Evolutionary conservation across 2,113 vertebrate species (phyloP).

Genomic region (Corythoichthys haematopterus): DNA sequence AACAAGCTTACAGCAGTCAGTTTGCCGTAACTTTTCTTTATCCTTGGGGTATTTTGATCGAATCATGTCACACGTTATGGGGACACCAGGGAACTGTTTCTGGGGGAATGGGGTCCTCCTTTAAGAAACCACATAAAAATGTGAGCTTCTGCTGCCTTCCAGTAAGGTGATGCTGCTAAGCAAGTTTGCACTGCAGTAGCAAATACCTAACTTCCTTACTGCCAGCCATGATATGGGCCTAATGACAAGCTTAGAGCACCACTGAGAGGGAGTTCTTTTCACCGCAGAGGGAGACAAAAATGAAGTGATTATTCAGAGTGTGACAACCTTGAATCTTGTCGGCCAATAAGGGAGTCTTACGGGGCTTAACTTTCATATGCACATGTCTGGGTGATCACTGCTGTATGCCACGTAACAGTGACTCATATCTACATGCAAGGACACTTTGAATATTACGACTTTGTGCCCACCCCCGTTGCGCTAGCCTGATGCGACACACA

Average conservation of each 20-base stretch:
- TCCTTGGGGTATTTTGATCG: too few species aligned
- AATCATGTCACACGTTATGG: background rate
- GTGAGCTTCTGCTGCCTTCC: background rate
- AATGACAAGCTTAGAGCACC: constrained; percentile 36
- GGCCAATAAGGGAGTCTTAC: constrained; percentile 51
- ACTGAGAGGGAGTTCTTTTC: constrained; percentile 45
- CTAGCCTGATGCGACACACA: background rate
- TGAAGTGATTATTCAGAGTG: constrained; percentile 25
- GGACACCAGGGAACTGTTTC: background rate
- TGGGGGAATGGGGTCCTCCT: background rate
- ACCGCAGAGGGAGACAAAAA: constrained; percentile 21
- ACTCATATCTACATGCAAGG: constrained; percentile 44
- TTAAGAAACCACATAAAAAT: background rate
- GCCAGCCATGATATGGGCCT: constrained; percentile 25
- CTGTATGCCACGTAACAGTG: constrained; percentile 28
- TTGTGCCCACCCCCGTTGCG: constrained; percentile 15
- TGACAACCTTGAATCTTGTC: constrained; percentile 67
- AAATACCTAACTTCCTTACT: background rate
- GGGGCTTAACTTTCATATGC: constrained; percentile 50
- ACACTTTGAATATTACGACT: constrained; percentile 14
- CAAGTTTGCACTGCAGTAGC: background rate
- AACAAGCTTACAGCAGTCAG: too few species aligned
- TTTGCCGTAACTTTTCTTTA: too few species aligned
- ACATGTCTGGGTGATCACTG: constrained; percentile 56
- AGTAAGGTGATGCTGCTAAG: background rate